Percentiles rank a stretch among this genome's conserved stretches.
phyloP scores from a whole-genome alignment of 2,888 invertebrate genomes.

The Hedya salicella region DNA sequence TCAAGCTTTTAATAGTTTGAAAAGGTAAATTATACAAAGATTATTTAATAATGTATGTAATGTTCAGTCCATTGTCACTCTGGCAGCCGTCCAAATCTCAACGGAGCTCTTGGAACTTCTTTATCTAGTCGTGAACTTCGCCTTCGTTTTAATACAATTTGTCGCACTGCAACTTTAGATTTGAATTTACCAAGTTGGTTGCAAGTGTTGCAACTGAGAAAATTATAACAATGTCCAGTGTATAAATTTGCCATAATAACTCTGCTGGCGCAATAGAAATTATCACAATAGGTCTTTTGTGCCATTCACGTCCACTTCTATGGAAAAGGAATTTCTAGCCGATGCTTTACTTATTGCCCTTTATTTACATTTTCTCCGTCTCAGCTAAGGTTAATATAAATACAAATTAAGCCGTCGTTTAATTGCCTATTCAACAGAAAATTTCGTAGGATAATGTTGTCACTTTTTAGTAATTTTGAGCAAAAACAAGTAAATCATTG shows the following conservation, averaged over 20 bases:
- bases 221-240: not conserved
- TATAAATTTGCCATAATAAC: not conserved
- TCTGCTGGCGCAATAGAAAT: not conserved
- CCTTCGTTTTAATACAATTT: constrained; percentile 19
- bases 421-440: too few relatives aligned
- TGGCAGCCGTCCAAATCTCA: constrained; percentile 43
- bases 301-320: not conserved
- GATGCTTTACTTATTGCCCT: not conserved
- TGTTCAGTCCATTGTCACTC: constrained; percentile 46
- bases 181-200: constrained; percentile 3
- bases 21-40: constrained; percentile 1
- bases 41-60: constrained; percentile 51
- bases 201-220: not conserved
- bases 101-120: constrained; percentile 36
- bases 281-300: not conserved
- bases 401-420: too few relatives aligned
- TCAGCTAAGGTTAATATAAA: too few relatives aligned
- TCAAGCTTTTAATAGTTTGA: too few relatives aligned
- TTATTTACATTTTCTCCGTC: too few relatives aligned
- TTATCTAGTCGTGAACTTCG: constrained; percentile 23
- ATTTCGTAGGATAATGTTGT: too few relatives aligned
- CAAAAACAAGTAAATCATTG: too few relatives aligned
- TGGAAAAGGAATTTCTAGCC: not conserved
- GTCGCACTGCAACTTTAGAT: constrained; percentile 18
- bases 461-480: too few relatives aligned